These are phyloP conservation scores for Pandion haliaetus DNA, from an alignment of 2,113 vertebrate species.

Conservation along the genomic window DNA sequence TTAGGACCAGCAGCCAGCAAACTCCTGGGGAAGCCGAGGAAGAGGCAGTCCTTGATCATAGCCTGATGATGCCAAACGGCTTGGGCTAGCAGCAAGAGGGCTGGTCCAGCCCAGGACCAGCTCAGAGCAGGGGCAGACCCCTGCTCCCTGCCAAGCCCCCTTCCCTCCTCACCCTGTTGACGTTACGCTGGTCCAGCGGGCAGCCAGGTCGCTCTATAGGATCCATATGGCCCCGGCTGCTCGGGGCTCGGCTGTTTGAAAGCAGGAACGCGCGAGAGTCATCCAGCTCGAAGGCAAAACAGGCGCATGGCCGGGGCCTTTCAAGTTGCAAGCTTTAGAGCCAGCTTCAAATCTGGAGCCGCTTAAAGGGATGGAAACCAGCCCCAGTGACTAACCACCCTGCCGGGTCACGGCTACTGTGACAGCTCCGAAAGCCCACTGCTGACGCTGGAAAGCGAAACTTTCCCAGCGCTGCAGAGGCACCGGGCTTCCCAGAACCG, in stretches of 20 bases:
- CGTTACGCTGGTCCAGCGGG: neutral
- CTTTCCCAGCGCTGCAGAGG: neutral
- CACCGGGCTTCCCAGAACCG: neutral
- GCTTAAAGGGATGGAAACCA: constrained; percentile 37
- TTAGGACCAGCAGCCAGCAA: neutral
- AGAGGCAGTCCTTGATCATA: neutral
- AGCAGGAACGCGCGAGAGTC: neutral
- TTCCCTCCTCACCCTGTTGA: neutral
- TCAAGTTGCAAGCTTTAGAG: neutral
- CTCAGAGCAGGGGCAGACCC: neutral
- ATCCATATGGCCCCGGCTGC: constrained; percentile 1
- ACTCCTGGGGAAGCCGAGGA: neutral
- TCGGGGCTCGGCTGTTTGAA: neutral
- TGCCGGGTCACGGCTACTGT: neutral
- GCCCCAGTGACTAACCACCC: neutral
- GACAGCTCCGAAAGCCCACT: neutral
- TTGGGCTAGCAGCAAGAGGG: neutral
- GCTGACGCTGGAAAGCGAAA: neutral
- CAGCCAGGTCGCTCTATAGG: neutral
- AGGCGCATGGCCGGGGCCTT: neutral
- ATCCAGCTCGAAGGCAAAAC: constrained; percentile 26
- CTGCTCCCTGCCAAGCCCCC: neutral
- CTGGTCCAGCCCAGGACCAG: neutral
- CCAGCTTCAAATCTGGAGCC: constrained; percentile 53
- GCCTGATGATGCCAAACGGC: neutral